Base-by-base conservation (phyloP, 64 coral and sea anemone species). In the Pachyseris speciosa region DNA sequence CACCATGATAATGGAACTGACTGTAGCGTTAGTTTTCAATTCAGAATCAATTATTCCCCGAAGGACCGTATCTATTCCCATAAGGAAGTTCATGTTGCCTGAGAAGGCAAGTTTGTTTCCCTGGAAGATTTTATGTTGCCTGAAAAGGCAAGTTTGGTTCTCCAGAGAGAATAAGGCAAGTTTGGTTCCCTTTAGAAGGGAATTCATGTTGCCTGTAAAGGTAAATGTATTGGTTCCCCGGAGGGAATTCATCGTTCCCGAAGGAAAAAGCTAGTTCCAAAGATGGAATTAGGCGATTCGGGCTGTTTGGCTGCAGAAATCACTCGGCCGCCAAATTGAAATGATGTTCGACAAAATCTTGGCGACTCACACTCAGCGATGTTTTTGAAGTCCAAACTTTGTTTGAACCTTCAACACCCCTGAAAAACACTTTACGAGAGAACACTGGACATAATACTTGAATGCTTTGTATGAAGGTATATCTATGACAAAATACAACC, bases 21-120 rank as follows among this genome's bases (percentile, higher is more conserved):
- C 83, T 85, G 63, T 85, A 69, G 83, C 61, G 83, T 48, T 85
- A 85, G 53, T 85, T 85, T 85, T 85, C 83, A 85, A 85, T 85
- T 85, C 83, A 61, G 61, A 85, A 85, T 85, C 59, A 85, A 85
- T 85, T 51, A 69, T 85, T 85, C 69, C 83, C n/a, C n/a, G n/a
- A n/a, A n/a, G n/a, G n/a, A n/a, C n/a, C n/a, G n/a, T n/a, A n/a
- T n/a, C n/a, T n/a, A n/a, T n/a, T n/a, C n/a, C n/a, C n/a, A n/a
- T n/a, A n/a, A n/a, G n/a, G n/a, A n/a, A n/a, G n/a, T n/a, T 22
- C 83, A 87, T 86, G 84, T 71, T 86, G 84, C 84, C 84, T 58
- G 65, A 47, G 72, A 87, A 58, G 43, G 28, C 84, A 87, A 87
- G 67, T 87, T 87, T 87, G 43, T 29, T 87, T 72, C 67, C 25